A percentile compares a stretch with the other conserved stretches of the same genome.
Evolutionary conservation across 2,888 invertebrate genomes (phyloP).

Genomic region (Thereva unica): DNA sequence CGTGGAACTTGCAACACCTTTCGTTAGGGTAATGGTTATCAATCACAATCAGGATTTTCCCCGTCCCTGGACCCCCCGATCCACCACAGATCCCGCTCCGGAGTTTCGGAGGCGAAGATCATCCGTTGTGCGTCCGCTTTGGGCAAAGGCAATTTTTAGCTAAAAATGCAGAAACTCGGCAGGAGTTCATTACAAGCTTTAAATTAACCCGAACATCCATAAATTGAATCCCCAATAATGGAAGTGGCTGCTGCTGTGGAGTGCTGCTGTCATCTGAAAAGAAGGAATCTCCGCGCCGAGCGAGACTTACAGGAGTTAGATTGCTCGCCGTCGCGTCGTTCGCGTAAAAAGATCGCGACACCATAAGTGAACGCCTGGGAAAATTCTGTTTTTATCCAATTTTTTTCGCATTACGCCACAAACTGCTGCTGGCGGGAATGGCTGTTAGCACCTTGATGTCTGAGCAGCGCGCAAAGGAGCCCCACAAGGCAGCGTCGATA

Average conservation of each 20-base stretch:
- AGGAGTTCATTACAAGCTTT: conserved; percentile 27
- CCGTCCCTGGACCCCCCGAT: too few species aligned
- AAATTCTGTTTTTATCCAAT: conserved; percentile 21
- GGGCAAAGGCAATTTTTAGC: neutral
- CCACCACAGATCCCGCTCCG: too few species aligned
- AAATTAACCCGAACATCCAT: conserved; percentile 28
- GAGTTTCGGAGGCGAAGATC: too few species aligned
- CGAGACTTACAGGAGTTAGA: neutral
- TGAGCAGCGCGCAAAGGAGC: conserved; percentile 8
- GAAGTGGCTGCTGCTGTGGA: conserved; percentile 33
- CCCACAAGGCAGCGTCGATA: conserved; percentile 4
- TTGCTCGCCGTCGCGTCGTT: neutral
- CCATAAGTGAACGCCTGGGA: conserved; percentile 23
- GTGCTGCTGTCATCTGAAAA: conserved; percentile 21
- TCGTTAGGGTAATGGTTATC: too few species aligned
- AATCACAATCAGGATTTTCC: too few species aligned
- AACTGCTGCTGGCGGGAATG: neutral
- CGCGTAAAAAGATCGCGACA: conserved; percentile 8
- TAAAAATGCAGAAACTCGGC: conserved; percentile 10
- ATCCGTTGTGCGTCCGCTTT: neutral
- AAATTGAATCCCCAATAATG: conserved; percentile 32
- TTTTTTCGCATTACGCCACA: conserved; percentile 14
- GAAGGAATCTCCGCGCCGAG: conserved; percentile 5
- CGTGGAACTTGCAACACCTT: too few species aligned
- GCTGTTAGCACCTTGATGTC: conserved; percentile 2